Base-by-base conservation (phyloP, 2,797 vertebrate species). In the Acipenser transmontanus region DNA sequence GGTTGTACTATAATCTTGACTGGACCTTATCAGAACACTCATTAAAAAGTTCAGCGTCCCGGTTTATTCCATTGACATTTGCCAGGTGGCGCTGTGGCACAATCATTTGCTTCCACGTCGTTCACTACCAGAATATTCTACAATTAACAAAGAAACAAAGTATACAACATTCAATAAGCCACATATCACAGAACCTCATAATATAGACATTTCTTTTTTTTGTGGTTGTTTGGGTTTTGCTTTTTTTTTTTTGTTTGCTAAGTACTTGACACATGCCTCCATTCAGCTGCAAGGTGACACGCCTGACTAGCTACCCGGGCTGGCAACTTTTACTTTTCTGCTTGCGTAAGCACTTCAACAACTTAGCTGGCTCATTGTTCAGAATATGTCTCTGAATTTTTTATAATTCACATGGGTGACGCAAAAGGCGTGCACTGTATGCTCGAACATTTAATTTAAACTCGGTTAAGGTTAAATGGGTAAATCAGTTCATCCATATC, bases 51-150 rank as follows among this genome's bases (percentile, higher is more conserved):
- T 57, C 12, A 14, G 12, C 6, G n/a, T 57, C 1, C 11, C 6
- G 50, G 47, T 11, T n/a, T 47, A 49, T 67, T 70, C 52, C 60
- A 4, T 2, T 47, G 7, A 47, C 64, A 5, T 63, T 66, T 63
- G 73, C 49, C 71, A 79, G 80, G 69, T 75, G 78, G 77, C 78
- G 80, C 78, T 72, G 54, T 72, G 69, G 54, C 79, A 77, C 73
- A 75, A 76, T 65, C 34, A 66, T 68, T 76, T 68, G 66, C 9
- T 12, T 54, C 64, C 48, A 71, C 47, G 59, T 63, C 70, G 48
- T 20, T 62, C 17, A 20, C 69, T 70, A 34, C 34, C 34, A 67
- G 63, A 75, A 65, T 59, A 59, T 72, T 73, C 67, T 59, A 68
- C 68, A 57, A 63, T 59, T 69, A 72, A 66, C 62, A 54, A 62